Evolutionary conservation across 1,140 invertebrate species (phyloP).

Genomic region (Carcinoscorpius rotundicauda): DNA sequence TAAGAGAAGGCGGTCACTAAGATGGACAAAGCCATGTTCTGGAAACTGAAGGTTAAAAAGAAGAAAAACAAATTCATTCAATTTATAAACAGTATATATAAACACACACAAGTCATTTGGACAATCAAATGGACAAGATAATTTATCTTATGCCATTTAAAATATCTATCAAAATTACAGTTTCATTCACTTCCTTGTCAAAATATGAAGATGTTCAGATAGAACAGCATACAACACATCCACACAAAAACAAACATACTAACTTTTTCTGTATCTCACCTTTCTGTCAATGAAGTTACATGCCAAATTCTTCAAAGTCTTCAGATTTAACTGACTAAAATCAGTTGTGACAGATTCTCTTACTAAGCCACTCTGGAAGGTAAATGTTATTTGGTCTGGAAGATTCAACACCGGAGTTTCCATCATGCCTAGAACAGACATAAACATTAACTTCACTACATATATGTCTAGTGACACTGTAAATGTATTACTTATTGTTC

Average conservation of each 20-base stretch:
- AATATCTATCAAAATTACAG: no score
- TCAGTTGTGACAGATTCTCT: constrained; percentile 77
- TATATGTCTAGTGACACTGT: no score
- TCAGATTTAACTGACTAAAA: constrained; percentile 63
- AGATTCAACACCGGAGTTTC: constrained; percentile 20
- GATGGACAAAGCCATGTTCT: constrained; percentile 78
- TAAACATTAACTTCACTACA: no score
- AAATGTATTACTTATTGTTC: no score
- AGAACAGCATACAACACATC: neutral
- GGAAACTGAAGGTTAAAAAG: constrained; percentile 54
- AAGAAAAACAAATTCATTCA: no score
- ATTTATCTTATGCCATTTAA: no score
- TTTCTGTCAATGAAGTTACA: constrained; percentile 90
- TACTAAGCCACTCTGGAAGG: constrained; percentile 85
- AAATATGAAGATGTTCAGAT: no score
- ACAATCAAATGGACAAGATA: no score
- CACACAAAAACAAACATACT: neutral
- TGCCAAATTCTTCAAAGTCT: constrained; percentile 81
- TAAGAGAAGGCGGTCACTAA: constrained; percentile 72
- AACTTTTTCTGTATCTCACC: constrained; percentile 36
- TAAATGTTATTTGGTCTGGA: constrained; percentile 62
- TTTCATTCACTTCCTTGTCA: no score
- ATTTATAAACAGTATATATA: no score
- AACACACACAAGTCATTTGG: no score
- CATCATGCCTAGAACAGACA: constrained; percentile 3